Base-by-base conservation (phyloP, 1,140 invertebrate genomes). In the Tetranychus cinnabarinus region DNA sequence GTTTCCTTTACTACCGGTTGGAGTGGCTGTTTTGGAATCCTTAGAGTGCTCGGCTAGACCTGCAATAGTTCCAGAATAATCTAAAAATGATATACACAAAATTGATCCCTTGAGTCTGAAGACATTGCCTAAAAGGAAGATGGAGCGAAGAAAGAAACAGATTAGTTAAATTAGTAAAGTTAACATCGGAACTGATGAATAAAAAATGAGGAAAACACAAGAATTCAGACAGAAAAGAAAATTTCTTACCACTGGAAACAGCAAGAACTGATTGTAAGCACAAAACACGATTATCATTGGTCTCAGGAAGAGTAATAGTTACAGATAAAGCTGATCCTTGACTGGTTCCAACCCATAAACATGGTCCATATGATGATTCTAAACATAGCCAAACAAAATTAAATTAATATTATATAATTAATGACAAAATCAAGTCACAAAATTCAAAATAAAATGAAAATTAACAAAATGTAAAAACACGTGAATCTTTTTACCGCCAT, bases 321-420 rank as follows among this genome's bases (percentile, higher is more conserved):
- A 96, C 82, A 57, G 88, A 88, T 68, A 96, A 78, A 70, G 96
- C 86, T 55, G 90, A 93, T 66, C 92, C 92, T 67, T 89, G 77
- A 74, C 86, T 92, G 61, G 91, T 96, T 67, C 91, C 91, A 67
- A 95, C 83, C 91, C 90, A 97, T 65, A 96, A 74, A 66, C 88
- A 92, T 65, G 90, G 88, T 70, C 80, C 75, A 73, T 77, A 74
- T 72, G 75, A 74, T 74, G 82, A 80, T 76, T 90, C 88, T 90
- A n/a, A n/a, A n/a, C 69, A 47, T 42, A 42, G 10, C 39, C 4
- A 42, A 42, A 5, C 39, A 42, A 42, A 60, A 50, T 59, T 45
- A 39, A 35, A 37, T 58, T n/a, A 39, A 58, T 10, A 2, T 48
- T 34, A 3, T 13, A 50, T 47, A 57, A 50, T 56, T 56, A 56